A percentile compares a stretch with the other conserved stretches of the same genome.
These are phyloP conservation scores for Nymphalis polychloros DNA, from an alignment of 2,888 invertebrate genomes.

Conservation along the genomic window DNA sequence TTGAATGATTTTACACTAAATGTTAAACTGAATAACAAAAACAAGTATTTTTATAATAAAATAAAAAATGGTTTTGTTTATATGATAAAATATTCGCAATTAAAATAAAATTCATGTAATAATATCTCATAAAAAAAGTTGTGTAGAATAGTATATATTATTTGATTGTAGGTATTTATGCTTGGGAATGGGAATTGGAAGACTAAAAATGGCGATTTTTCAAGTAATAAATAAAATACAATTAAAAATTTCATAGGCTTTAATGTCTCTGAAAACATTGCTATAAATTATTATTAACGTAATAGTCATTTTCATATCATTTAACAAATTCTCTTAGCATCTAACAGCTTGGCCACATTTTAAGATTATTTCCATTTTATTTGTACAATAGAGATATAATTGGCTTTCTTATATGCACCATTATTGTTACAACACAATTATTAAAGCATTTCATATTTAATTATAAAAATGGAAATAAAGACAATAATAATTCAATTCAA, in stretches of 20 bases:
- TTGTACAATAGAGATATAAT: slow-evolving; percentile 72
- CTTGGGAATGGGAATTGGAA: too few species aligned
- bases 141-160: too few species aligned
- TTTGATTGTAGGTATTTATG: too few species aligned
- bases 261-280: slow-evolving; percentile 66
- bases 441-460: slow-evolving; percentile 32
- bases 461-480: slow-evolving; percentile 48
- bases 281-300: slow-evolving; percentile 61
- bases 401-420: slow-evolving; percentile 44
- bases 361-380: slow-evolving; percentile 20
- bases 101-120: too few species aligned
- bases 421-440: slow-evolving; percentile 33
- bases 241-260: slow-evolving; percentile 52
- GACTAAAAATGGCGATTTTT: too few species aligned
- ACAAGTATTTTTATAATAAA: background rate
- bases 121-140: too few species aligned
- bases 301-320: slow-evolving; percentile 65
- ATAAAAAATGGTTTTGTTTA: too few species aligned
- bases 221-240: slow-evolving; percentile 30
- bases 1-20: background rate
- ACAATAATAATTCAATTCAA: slow-evolving; percentile 42
- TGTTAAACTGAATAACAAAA: background rate
- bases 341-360: slow-evolving; percentile 61
- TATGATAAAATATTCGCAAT: too few species aligned
- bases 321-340: slow-evolving; percentile 59